phyloP scores from a whole-genome alignment of 2,797 vertebrate genomes.

The Ctenopoma kingsleyae region DNA sequence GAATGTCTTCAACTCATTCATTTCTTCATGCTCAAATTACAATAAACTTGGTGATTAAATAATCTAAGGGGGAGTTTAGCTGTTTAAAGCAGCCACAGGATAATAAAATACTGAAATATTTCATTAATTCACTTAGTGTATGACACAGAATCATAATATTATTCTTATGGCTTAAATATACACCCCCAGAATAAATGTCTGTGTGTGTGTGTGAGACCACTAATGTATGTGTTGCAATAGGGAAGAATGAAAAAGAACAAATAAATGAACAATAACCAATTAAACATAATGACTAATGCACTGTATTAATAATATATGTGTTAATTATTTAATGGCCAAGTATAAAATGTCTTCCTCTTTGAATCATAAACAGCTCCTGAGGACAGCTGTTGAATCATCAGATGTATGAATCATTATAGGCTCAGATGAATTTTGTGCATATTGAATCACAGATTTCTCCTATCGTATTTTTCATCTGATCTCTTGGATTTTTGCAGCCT shows the following conservation, averaged over 20 bases:
- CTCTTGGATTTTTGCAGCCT: slow-evolving; percentile 52
- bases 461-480: slow-evolving; percentile 46
- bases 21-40: slow-evolving; percentile 42
- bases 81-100: slow-evolving; percentile 46
- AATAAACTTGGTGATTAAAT: slow-evolving; percentile 49
- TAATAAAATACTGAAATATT: slow-evolving; percentile 52
- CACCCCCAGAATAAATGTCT: slow-evolving; percentile 40
- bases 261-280: slow-evolving; percentile 47
- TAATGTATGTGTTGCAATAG: slow-evolving; percentile 12
- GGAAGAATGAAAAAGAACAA: slow-evolving; percentile 25
- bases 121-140: slow-evolving; percentile 60
- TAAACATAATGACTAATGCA: slow-evolving; percentile 44
- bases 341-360: slow-evolving; percentile 54
- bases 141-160: slow-evolving; percentile 44
- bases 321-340: slow-evolving; percentile 53
- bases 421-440: slow-evolving; percentile 39
- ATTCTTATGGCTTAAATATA: slow-evolving; percentile 40
- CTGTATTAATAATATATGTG: slow-evolving; percentile 44
- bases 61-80: slow-evolving; percentile 28
- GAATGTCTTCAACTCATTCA: slow-evolving; percentile 39
- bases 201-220: background rate
- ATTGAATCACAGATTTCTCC: slow-evolving; percentile 33
- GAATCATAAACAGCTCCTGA: slow-evolving; percentile 62
- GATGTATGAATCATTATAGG: slow-evolving; percentile 52
- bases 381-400: slow-evolving; percentile 21